Percentiles rank a stretch among this genome's conserved stretches.
Conservation (phyloP, 23 tunicate genomes). For the Ciona savignyi region DNA sequence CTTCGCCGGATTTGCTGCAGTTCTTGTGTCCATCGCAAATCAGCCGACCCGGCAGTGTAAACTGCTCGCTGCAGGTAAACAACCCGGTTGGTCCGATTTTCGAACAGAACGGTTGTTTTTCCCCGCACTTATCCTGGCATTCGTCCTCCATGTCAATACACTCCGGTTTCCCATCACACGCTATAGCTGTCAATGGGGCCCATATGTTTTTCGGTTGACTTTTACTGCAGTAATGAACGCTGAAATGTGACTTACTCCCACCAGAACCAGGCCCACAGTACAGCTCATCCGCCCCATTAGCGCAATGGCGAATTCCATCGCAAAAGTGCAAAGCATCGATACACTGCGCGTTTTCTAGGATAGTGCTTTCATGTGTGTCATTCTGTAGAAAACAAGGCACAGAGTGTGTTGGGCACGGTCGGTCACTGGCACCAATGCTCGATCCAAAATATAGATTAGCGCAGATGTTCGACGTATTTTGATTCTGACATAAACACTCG, state of each 20-base stretch:
- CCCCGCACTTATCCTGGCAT: conserved; percentile 26
- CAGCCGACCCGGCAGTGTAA: conserved; percentile 35
- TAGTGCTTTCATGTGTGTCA: not conserved
- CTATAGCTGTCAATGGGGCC: conserved; percentile 42
- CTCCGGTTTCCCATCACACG: conserved; percentile 73
- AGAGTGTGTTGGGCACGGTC: conserved; percentile 14
- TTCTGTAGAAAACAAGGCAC: conserved; percentile 45
- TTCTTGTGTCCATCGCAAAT: too few relatives aligned
- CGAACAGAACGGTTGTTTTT: conserved; percentile 29
- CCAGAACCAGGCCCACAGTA: conserved; percentile 23
- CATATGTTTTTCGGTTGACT: conserved; percentile 25
- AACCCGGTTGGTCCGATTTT: conserved; percentile 27
- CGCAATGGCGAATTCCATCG: conserved; percentile 53
- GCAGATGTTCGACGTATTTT: conserved; percentile 27
- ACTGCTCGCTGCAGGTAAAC: conserved; percentile 29
- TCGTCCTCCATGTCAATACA: conserved; percentile 85
- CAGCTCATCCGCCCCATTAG: conserved; percentile 56
- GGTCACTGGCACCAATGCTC: not conserved
- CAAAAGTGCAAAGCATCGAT: conserved; percentile 26
- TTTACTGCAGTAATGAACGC: conserved; percentile 3
- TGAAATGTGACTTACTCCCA: not conserved
- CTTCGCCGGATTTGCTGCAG: conserved; percentile 18
- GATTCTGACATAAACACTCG: conserved; percentile 65
- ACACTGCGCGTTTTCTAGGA: conserved; percentile 22
- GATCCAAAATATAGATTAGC: conserved; percentile 14